These are phyloP conservation scores for Australoheros scitulus DNA, from an alignment of 2,113 vertebrate genomes.

Conservation along the genomic window DNA sequence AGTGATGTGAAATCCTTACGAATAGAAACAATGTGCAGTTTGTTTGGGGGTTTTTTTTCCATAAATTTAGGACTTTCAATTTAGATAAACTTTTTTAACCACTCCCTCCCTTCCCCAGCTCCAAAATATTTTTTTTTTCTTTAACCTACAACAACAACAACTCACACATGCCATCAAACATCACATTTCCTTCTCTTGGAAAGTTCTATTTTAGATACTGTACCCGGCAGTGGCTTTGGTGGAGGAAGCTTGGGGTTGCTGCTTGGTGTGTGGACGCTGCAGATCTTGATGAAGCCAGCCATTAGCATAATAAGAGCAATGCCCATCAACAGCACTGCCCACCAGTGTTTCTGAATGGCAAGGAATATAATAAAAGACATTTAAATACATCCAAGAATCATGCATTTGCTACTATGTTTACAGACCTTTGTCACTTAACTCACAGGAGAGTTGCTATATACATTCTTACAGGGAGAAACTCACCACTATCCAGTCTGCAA, in stretches of 20 bases:
- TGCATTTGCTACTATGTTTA: not conserved
- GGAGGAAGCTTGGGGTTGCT: slow-evolving; percentile 97
- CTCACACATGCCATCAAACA: not conserved
- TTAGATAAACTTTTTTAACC: not conserved
- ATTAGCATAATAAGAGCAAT: slow-evolving; percentile 97
- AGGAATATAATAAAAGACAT: not conserved
- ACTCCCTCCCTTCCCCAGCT: not conserved
- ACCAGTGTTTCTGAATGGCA: slow-evolving; percentile 90
- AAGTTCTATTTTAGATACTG: not conserved
- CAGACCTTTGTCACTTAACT: not conserved
- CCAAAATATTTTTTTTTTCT: not conserved
- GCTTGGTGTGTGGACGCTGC: slow-evolving; percentile 98
- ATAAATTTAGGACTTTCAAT: too few relatives aligned
- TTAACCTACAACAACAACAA: not conserved
- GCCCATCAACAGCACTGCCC: slow-evolving; percentile 97
- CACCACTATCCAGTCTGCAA: slow-evolving; percentile 98
- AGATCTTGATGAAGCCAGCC: slow-evolving; percentile 98
- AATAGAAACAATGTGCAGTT: not conserved
- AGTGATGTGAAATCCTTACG: not conserved
- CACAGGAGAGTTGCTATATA: not conserved
- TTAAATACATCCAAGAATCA: not conserved
- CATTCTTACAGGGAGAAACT: slow-evolving; percentile 62
- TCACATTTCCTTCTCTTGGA: not conserved
- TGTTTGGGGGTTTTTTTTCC: not conserved
- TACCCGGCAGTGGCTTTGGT: slow-evolving; percentile 94